A percentile compares a stretch with the other conserved stretches of the same genome.
Conservation (phyloP, 2,113 vertebrate genomes). For the Gulo gulo region DNA sequence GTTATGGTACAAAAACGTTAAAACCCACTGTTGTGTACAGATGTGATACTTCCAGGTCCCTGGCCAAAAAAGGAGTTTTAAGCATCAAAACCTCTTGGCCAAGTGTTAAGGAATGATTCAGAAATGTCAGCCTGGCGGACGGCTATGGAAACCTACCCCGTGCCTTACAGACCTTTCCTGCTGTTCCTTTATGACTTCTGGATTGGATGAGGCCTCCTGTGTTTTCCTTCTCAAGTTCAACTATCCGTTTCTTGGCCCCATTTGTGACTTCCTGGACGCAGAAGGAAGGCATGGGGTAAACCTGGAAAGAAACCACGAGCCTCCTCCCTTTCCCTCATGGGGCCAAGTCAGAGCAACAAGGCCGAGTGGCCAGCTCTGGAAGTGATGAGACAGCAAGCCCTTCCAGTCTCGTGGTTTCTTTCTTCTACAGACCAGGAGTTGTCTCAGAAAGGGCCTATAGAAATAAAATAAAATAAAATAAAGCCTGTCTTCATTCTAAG, state of each 20-base stretch:
- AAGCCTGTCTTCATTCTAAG: background rate
- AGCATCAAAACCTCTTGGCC: background rate
- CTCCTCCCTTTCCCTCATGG: background rate
- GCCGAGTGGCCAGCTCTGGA: background rate
- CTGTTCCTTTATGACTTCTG: background rate
- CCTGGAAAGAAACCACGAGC: background rate
- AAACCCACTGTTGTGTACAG: background rate
- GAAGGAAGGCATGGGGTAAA: background rate
- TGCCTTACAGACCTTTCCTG: background rate
- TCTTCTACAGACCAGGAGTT: background rate
- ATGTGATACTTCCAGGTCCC: background rate
- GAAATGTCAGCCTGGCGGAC: slow-evolving; percentile 5
- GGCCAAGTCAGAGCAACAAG: background rate
- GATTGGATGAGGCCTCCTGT: background rate
- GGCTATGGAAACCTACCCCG: background rate
- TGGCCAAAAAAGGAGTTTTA: background rate
- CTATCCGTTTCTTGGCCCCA: background rate
- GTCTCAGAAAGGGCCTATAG: background rate
- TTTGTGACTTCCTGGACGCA: slow-evolving; percentile 29
- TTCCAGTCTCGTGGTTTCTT: background rate
- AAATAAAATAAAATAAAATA: background rate
- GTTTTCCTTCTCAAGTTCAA: slow-evolving; percentile 16
- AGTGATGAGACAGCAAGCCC: background rate
- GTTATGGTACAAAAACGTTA: background rate
- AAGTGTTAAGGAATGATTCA: slow-evolving; percentile 38